Conservation (phyloP, 2,797 vertebrate species). For the Pangasius djambal region DNA sequence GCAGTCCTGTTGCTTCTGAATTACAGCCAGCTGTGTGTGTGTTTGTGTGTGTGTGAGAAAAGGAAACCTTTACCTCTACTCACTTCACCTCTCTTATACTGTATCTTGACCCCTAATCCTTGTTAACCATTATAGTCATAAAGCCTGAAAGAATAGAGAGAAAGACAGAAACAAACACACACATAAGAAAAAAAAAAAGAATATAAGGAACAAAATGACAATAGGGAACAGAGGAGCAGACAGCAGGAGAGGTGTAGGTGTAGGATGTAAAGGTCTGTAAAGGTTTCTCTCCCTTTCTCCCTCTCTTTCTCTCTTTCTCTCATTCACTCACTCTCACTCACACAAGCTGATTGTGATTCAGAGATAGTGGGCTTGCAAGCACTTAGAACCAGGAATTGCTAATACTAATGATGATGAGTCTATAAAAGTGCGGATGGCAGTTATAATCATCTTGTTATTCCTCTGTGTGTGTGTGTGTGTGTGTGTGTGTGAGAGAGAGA, state of each 20-base stretch:
- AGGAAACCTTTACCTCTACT: background rate
- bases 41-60: background rate
- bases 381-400: conserved; percentile 26
- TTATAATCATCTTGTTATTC: conserved; percentile 39
- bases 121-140: background rate
- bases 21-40: background rate
- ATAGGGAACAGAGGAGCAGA: background rate
- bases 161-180: background rate
- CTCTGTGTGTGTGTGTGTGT: conserved; percentile 27
- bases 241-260: background rate
- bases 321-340: background rate
- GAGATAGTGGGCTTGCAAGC: background rate
- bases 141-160: background rate
- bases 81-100: background rate
- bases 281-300: background rate
- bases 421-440: conserved; percentile 20
- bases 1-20: background rate
- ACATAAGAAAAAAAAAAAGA: background rate
- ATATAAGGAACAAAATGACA: background rate
- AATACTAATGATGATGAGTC: conserved; percentile 46
- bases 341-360: conserved; percentile 44
- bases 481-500: conserved; percentile 6
- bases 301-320: background rate
- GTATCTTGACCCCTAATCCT: background rate
- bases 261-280: background rate